Base-by-base conservation (phyloP, 2,113 vertebrate genomes). In the Neopipo cinnamomea region DNA sequence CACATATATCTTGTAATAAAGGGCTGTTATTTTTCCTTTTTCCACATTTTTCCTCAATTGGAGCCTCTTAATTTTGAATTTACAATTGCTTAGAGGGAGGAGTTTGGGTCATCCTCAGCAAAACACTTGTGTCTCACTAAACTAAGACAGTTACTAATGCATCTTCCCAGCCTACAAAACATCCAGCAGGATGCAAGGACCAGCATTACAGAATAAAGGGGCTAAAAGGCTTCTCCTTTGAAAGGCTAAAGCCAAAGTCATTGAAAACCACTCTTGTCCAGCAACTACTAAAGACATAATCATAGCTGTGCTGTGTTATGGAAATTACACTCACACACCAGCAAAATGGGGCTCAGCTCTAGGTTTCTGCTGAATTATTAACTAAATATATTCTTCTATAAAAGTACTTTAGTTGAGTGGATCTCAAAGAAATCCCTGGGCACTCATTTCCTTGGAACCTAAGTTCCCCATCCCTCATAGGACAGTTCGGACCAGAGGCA, bases 401-500 rank as follows among this genome's bases (percentile, higher is more conserved):
- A 39, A 67, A 17, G 46, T 4, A 17, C 6, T 25, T 9, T 3
- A 20, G 6, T 10, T 44, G 39, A 35, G 14, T 28, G 50, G 44
- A 20, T 28, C 5, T 59, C 77, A 28, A 28, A 24, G 37, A 66
- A 66, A 20, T 16, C 27, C 12, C 53, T 59, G 37, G 11, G 19
- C 33, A 39, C 27, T 46, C 8, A 3, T 5, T 8, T 4, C 16
- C 33, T 39, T 23, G 20, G 8, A 44, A 24, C 8, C 4, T 33
- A 46, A 1, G 21, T 41, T 53, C 11, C 44, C 68, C 12, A 67
- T 5, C 6, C 37, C 8, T 53, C 44, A 30, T n/a, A 67, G 0
- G 0, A 9, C 11, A 20, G 23, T 30, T 61, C 9, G 1, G 2
- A 35, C 31, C 58, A 30, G n/a, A 41, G 46, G 4, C 21, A 41